These are phyloP conservation scores for Silurus glanis DNA, from an alignment of 2,113 vertebrate species.

Conservation along the genomic window DNA sequence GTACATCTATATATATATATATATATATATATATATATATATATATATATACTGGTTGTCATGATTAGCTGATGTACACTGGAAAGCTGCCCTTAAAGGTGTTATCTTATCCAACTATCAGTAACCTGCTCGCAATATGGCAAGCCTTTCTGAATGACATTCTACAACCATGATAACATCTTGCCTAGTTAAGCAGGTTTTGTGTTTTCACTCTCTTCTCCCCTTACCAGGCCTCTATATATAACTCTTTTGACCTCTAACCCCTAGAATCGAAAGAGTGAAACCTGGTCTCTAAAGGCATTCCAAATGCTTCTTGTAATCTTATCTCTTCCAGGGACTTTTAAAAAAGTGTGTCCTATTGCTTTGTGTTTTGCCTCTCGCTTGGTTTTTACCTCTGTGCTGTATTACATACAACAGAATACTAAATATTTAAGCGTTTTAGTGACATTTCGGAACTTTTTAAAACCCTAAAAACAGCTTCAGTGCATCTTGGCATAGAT, in stretches of 20 bases:
- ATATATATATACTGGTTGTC: background rate
- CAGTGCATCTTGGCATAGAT: background rate
- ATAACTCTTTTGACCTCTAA: constrained; percentile 40
- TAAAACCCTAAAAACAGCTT: background rate
- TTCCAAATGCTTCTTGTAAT: constrained; percentile 26
- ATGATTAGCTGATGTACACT: background rate
- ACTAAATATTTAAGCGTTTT: background rate
- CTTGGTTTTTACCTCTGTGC: background rate
- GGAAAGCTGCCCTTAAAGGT: background rate
- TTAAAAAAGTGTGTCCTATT: constrained; percentile 2
- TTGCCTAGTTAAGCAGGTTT: constrained; percentile 31
- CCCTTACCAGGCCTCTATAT: constrained; percentile 14
- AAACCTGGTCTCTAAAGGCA: constrained; percentile 7
- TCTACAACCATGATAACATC: background rate
- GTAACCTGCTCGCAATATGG: background rate
- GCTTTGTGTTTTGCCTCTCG: no score
- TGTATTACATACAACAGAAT: background rate
- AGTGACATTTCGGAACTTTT: background rate
- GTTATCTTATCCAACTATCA: background rate
- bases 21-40: background rate
- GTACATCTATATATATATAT: no score
- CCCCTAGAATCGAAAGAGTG: constrained; percentile 18
- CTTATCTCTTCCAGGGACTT: constrained; percentile 13
- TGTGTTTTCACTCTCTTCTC: constrained; percentile 16
- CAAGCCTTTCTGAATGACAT: background rate